These are phyloP conservation scores for Xestia c-nigrum DNA, from an alignment of 2,888 invertebrate genomes.

Conservation along the genomic window DNA sequence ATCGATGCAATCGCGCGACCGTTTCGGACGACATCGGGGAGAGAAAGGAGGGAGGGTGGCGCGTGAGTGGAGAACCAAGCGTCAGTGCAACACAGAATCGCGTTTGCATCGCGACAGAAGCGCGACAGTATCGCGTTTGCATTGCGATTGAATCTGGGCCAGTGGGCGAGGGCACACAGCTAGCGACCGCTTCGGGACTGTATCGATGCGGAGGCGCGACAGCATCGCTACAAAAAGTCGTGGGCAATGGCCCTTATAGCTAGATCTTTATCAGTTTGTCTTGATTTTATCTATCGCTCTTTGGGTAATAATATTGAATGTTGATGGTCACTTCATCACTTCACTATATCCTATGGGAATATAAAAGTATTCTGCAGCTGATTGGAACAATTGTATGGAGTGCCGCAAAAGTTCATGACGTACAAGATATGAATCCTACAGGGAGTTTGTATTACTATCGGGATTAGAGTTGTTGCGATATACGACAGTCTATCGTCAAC, in stretches of 20 bases:
- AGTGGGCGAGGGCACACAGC: too few relatives aligned
- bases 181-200: too few relatives aligned
- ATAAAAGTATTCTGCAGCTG: background rate
- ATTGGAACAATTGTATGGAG: background rate
- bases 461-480: background rate
- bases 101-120: too few relatives aligned
- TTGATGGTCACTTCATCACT: background rate
- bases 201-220: too few relatives aligned
- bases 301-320: background rate
- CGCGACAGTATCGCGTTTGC: too few relatives aligned
- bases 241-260: background rate
- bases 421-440: background rate
- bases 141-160: too few relatives aligned
- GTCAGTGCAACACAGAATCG: too few relatives aligned
- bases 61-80: too few relatives aligned
- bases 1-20: too few relatives aligned
- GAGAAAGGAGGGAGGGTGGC: too few relatives aligned
- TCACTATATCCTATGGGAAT: background rate
- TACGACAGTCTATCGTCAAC: background rate
- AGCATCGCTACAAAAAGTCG: too few relatives aligned
- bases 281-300: conserved; percentile 27
- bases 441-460: background rate
- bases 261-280: conserved; percentile 23
- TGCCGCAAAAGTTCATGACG: background rate
- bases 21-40: too few relatives aligned